These are phyloP conservation scores for Oreortyx pictus DNA, from an alignment of 2,797 vertebrate genomes.

Conservation along the genomic window DNA sequence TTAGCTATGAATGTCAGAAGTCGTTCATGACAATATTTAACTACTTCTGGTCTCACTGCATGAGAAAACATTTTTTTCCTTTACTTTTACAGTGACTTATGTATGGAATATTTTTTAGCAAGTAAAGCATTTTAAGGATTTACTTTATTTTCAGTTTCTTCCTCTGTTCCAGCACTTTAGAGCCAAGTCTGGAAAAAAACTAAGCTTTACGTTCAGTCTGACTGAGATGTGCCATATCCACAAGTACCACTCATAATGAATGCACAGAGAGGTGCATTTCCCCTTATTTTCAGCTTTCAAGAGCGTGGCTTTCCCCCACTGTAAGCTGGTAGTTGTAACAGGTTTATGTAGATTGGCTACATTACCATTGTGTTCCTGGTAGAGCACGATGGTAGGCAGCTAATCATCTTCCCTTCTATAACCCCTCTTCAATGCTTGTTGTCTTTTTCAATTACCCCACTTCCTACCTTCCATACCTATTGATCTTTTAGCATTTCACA, in stretches of 20 bases:
- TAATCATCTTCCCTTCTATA: neutral
- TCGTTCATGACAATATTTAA: neutral
- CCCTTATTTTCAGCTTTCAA: neutral
- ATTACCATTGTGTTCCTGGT: neutral
- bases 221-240: accelerated
- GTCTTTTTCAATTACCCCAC: neutral
- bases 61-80: neutral
- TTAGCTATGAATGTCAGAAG: neutral
- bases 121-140: neutral
- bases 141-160: neutral
- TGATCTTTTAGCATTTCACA: constrained; percentile 36
- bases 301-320: neutral
- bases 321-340: neutral
- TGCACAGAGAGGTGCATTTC: neutral
- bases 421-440: neutral
- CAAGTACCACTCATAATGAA: neutral
- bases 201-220: neutral
- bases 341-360: constrained; percentile 8
- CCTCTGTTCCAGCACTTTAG: neutral
- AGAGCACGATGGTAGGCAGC: neutral
- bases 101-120: neutral
- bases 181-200: neutral
- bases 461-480: neutral
- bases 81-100: neutral
- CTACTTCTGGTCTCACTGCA: neutral